These are phyloP conservation scores for Vanessa atalanta DNA, from an alignment of 1,140 invertebrate genomes.

Conservation along the genomic window DNA sequence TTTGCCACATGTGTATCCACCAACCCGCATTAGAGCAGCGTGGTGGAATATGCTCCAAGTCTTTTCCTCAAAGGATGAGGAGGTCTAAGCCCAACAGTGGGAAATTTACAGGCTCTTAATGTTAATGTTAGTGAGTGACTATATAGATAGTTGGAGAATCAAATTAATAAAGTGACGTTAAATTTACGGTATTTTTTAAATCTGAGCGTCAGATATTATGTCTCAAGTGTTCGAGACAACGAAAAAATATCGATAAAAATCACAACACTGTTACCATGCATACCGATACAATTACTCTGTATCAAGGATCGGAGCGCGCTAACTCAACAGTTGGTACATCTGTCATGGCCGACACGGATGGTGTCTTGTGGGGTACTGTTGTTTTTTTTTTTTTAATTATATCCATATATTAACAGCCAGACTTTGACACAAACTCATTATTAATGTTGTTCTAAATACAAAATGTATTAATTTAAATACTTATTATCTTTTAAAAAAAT, in stretches of 20 bases:
- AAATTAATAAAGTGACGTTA: too few relatives aligned
- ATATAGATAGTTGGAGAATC: too few relatives aligned
- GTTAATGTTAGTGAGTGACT: too few relatives aligned
- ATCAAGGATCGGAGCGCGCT: constrained; percentile 57
- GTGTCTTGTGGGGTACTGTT: constrained; percentile 19
- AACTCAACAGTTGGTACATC: constrained; percentile 67
- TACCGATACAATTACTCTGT: constrained; percentile 70
- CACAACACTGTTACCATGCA: constrained; percentile 51
- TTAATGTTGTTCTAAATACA: background rate
- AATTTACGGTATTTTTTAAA: too few relatives aligned
- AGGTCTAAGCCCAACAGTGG: too few relatives aligned
- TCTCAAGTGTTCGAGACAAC: background rate
- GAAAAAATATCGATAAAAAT: constrained; percentile 36
- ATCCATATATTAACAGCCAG: background rate
- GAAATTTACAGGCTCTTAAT: too few relatives aligned
- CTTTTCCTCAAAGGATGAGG: too few relatives aligned
- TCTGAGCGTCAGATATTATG: background rate
- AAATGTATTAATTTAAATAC: background rate
- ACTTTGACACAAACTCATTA: background rate
- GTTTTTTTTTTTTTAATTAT: constrained; percentile 26
- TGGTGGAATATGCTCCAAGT: too few relatives aligned
- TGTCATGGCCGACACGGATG: constrained; percentile 56
- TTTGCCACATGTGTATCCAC: too few relatives aligned
- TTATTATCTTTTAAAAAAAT: too few relatives aligned
- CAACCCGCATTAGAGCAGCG: too few relatives aligned